These are phyloP conservation scores for Coracopsis vasa DNA, from an alignment of 2,113 vertebrate species.

Conservation along the genomic window DNA sequence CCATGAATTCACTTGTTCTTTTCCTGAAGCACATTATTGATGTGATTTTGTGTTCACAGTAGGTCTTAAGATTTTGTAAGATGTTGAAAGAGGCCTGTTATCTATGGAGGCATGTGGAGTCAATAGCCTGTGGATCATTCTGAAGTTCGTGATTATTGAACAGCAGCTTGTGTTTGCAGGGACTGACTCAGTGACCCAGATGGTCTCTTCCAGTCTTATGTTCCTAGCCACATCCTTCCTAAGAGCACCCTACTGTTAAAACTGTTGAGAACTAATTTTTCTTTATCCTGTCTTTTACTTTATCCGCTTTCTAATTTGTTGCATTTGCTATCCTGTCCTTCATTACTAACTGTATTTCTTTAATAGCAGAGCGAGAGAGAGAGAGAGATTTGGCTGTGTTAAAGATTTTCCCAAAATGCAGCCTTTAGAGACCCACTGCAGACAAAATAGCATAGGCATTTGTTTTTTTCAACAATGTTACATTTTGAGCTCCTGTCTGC, in stretches of 20 bases:
- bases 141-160: background rate
- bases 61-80: constrained; percentile 11
- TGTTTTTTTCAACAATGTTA: background rate
- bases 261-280: background rate
- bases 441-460: background rate
- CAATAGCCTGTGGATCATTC: background rate
- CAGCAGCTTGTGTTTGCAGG: background rate
- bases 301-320: background rate
- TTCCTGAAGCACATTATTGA: background rate
- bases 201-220: background rate
- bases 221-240: background rate
- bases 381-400: background rate
- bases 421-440: background rate
- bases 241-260: background rate
- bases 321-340: background rate
- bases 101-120: background rate
- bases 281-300: background rate
- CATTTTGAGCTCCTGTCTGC: constrained; percentile 4
- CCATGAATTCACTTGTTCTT: background rate
- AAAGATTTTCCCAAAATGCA: constrained; percentile 16
- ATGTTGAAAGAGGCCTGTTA: constrained; percentile 2
- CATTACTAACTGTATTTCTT: background rate
- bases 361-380: background rate
- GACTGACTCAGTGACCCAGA: background rate
- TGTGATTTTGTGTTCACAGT: background rate